phyloP scores from a whole-genome alignment of 2,113 vertebrate species.

The Toxotes jaculatrix region DNA sequence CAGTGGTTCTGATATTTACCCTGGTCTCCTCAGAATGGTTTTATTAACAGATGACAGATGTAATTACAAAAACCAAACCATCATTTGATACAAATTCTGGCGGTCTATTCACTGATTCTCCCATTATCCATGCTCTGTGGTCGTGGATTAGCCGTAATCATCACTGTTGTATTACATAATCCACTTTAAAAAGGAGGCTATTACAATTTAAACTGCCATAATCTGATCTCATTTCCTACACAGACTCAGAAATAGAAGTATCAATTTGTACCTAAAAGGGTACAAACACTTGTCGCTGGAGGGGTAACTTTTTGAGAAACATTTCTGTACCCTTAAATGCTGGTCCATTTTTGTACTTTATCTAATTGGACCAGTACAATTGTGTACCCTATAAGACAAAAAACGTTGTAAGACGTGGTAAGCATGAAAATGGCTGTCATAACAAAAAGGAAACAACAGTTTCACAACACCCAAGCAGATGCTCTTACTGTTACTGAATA shows the following conservation, averaged over 20 bases:
- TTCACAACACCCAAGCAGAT: no score
- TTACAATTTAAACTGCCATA: constrained; percentile 63
- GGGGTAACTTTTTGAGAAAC: no score
- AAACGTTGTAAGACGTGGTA: no score
- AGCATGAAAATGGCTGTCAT: no score
- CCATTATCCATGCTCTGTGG: constrained; percentile 54
- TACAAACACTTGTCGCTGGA: no score
- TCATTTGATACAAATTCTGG: constrained; percentile 43
- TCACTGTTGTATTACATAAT: constrained; percentile 61
- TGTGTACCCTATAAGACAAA: no score
- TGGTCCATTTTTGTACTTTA: no score
- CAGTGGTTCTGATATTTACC: constrained; percentile 18
- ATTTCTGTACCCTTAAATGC: no score
- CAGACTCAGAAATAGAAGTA: constrained; percentile 12
- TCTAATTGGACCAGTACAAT: no score
- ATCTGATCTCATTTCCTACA: constrained; percentile 65
- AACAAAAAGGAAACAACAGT: no score
- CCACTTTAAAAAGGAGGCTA: constrained; percentile 58
- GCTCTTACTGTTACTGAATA: no score
- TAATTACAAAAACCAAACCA: constrained; percentile 56
- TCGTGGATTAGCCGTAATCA: constrained; percentile 74
- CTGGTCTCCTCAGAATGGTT: constrained; percentile 23
- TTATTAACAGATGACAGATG: constrained; percentile 48
- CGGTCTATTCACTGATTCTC: constrained; percentile 39
- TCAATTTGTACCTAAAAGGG: no score